Conservation (phyloP, 2,113 vertebrate species). For the Megalops atlanticus region DNA sequence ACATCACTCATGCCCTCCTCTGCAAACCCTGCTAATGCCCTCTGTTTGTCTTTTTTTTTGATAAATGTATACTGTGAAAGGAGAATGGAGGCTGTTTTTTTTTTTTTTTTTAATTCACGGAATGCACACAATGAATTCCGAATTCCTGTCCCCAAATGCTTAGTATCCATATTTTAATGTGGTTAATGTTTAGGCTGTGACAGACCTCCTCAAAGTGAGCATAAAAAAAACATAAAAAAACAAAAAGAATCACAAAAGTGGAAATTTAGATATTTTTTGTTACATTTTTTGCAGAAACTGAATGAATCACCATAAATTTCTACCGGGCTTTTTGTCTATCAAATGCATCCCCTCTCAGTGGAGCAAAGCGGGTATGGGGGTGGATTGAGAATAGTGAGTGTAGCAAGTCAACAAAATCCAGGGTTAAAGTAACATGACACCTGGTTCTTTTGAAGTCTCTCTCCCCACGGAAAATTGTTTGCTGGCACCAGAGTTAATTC, state of each 20-base stretch:
- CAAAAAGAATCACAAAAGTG: background rate
- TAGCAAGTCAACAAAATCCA: background rate
- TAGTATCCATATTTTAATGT: background rate
- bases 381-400: background rate
- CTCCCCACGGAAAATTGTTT: background rate
- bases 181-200: too few species aligned
- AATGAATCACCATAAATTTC: background rate
- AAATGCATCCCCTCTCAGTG: background rate
- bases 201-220: background rate
- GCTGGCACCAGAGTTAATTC: background rate
- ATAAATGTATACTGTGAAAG: background rate
- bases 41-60: constrained; percentile 8
- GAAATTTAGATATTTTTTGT: background rate
- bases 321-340: background rate
- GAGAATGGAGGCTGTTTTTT: background rate
- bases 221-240: background rate
- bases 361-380: background rate
- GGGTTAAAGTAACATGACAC: constrained; percentile 6
- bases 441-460: background rate
- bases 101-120: background rate
- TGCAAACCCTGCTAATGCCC: constrained; percentile 10
- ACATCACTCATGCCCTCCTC: background rate
- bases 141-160: background rate
- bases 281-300: background rate
- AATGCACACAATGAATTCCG: background rate